Base-by-base conservation (phyloP, 92 coral and sea anemone species). In the Paramuricea clavata region DNA sequence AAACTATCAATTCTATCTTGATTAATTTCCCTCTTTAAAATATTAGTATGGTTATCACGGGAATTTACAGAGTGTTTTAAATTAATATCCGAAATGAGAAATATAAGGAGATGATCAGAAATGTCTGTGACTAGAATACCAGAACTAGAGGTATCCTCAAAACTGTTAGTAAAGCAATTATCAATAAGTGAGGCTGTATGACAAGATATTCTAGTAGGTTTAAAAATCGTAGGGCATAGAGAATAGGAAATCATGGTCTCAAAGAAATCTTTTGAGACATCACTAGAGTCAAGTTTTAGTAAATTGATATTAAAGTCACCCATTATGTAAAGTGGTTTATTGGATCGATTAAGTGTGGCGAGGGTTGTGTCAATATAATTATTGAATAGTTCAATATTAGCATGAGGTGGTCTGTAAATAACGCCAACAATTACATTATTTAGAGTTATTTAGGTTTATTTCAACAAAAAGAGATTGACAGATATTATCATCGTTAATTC, bases 91-190 rank as follows among this genome's bases (percentile, higher is more conserved):
- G 65, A 32, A 15, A 76, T 76, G 36, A 6, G 82, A 49, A 76
- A 76, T 39, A 76, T 76, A 47, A 75, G 82, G 16, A 76, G 25
- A 32, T 76, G 82, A 75, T 76, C 82, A 39, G 82, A 76, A 28
- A 76, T 76, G 62, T 72, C 78, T 2, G 78, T 72, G 49, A 72
- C 42, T 72, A 72, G 44, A 43, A 72, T 34, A 36, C 78, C 78
- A 72, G 78, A 72, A 43, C 78, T 2, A 8, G 54, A 47, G 13
- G 19, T 17, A 15, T 15, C 4, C 13, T 47, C 54, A 47, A 47
- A 47, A 47, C 10, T 47, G 13, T 47, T 47, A 47, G 54, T 47
- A 8, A 47, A 47, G 19, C 54, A 47, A 47, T 47, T 47, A 47
- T 47, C 54, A 47, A 47, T 47, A 47, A 47, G 54, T 47, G 54